Conservation (phyloP, 2,888 invertebrate species). For the Drosophila rellima region DNA sequence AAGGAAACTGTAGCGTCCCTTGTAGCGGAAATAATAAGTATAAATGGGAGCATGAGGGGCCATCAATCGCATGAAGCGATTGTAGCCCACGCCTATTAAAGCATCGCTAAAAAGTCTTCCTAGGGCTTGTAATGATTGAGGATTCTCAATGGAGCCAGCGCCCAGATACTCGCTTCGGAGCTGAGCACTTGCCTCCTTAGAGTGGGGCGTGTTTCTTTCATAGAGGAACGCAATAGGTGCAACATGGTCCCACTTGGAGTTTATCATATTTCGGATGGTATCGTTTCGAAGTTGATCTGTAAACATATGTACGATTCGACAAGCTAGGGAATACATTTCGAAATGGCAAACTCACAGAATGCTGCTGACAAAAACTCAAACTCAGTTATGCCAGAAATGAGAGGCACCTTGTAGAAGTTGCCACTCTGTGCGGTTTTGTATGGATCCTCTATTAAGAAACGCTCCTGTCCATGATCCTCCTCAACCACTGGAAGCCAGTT, state of each 20-base stretch:
- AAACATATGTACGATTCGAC: background rate
- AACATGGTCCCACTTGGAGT: constrained; percentile 73
- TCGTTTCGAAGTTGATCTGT: constrained; percentile 86
- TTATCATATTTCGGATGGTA: constrained; percentile 80
- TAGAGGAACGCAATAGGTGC: constrained; percentile 84
- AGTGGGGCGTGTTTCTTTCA: constrained; percentile 81
- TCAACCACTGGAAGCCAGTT: constrained; percentile 89
- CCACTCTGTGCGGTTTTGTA: constrained; percentile 87
- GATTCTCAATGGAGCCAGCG: constrained; percentile 49
- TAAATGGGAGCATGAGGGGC: constrained; percentile 87
- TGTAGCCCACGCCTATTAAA: constrained; percentile 87
- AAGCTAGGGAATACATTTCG: background rate
- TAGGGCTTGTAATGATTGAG: constrained; percentile 61
- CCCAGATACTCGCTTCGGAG: constrained; percentile 73
- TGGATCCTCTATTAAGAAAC: constrained; percentile 88
- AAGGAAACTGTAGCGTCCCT: constrained; percentile 88
- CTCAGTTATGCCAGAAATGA: constrained; percentile 88
- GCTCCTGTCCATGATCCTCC: constrained; percentile 88
- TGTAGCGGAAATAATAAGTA: constrained; percentile 88
- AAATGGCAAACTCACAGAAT: constrained; percentile 78
- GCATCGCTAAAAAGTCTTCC: constrained; percentile 87
- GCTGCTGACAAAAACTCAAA: constrained; percentile 89
- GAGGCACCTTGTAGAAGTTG: constrained; percentile 88
- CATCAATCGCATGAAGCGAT: constrained; percentile 88
- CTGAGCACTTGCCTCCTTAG: constrained; percentile 71